Conservation (phyloP, 2,797 vertebrate genomes). For the Balearica regulorum region DNA sequence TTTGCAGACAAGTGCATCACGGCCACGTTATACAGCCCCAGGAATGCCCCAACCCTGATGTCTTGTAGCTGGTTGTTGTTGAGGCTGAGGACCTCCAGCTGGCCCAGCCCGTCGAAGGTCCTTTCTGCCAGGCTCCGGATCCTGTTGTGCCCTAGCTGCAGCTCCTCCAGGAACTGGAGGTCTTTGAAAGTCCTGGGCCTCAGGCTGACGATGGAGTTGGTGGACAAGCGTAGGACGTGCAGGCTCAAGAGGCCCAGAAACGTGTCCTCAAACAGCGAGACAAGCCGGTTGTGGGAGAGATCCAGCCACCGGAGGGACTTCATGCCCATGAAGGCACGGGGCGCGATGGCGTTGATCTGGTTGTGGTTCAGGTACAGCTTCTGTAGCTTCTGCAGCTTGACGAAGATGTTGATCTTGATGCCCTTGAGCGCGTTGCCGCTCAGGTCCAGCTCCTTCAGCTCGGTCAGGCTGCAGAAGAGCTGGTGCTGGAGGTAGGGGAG, state of each 20-base stretch:
- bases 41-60: constrained; percentile 81
- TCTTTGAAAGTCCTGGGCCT: constrained; percentile 89
- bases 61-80: constrained; percentile 92
- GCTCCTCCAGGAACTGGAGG: constrained; percentile 91
- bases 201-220: constrained; percentile 84
- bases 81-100: constrained; percentile 89
- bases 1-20: constrained; percentile 93
- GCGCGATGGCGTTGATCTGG: constrained; percentile 84
- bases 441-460: constrained; percentile 92
- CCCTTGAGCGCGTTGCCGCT: constrained; percentile 87
- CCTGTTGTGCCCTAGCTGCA: constrained; percentile 87
- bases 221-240: constrained; percentile 89
- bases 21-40: constrained; percentile 84
- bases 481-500: constrained; percentile 90
- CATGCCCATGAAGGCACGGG: constrained; percentile 89
- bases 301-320: constrained; percentile 93
- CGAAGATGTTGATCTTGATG: constrained; percentile 89
- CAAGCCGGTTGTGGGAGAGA: constrained; percentile 89
- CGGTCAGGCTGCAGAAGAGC: constrained; percentile 86
- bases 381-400: constrained; percentile 87
- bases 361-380: constrained; percentile 94
- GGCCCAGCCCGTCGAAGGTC: constrained; percentile 88
- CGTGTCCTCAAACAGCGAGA: constrained; percentile 85
- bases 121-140: constrained; percentile 81
- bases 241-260: constrained; percentile 87